These are phyloP conservation scores for Phaethornis superciliosus DNA, from an alignment of 2,113 vertebrate genomes.

Conservation along the genomic window DNA sequence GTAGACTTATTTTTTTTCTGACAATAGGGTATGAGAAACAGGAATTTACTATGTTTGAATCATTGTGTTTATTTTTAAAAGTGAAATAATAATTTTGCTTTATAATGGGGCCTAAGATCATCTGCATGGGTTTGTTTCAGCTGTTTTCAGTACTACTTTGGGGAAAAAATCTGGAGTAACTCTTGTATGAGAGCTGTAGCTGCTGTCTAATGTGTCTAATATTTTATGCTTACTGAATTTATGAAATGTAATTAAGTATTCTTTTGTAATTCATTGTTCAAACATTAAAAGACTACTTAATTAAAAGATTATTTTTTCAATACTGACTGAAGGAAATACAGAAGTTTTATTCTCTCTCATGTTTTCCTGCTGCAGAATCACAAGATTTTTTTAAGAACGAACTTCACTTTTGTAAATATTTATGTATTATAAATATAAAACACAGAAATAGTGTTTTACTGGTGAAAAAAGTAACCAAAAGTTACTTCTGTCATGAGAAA, in stretches of 20 bases:
- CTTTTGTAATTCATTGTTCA: neutral
- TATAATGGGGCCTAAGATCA: neutral
- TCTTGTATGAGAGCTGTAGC: neutral
- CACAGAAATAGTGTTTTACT: neutral
- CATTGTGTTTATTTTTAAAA: neutral
- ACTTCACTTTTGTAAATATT: neutral
- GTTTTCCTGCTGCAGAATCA: neutral
- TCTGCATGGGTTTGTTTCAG: neutral
- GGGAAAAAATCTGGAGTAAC: neutral
- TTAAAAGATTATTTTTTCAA: slow-evolving; percentile 23
- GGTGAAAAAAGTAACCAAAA: neutral
- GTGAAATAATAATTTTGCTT: neutral
- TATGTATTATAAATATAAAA: neutral
- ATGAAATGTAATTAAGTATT: neutral
- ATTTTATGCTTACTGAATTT: neutral
- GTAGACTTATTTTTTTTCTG: neutral
- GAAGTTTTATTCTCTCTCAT: neutral
- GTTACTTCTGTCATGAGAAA: neutral
- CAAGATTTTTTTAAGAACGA: neutral
- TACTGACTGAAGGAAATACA: neutral
- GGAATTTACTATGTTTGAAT: neutral
- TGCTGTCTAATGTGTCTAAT: neutral
- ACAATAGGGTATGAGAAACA: neutral
- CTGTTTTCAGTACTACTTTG: neutral
- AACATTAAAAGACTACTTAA: slow-evolving; percentile 2